Base-by-base conservation (phyloP, 2,113 vertebrate genomes). In the Myotis davidii region DNA sequence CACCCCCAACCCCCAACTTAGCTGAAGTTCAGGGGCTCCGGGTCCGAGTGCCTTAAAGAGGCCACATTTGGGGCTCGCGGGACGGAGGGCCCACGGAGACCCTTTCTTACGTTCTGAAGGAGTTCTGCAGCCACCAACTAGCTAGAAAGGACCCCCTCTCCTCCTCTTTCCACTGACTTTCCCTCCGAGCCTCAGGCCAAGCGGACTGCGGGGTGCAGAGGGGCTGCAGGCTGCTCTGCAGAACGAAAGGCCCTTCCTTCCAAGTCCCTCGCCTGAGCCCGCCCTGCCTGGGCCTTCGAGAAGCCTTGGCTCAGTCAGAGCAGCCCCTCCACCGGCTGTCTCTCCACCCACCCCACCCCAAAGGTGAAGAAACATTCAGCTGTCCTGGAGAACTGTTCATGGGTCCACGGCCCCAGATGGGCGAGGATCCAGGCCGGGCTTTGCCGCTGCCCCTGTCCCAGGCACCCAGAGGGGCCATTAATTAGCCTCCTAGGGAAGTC, bases 401-500 rank as follows among this genome's bases (percentile, higher is more conserved):
- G 85, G 88, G 52, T 92, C 84, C 78, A 29, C 29, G 37, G 56
- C 29, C 70, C 54, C 50, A 37, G 29, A 52, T 72, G 93, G 88
- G 94, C 59, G 4, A 5, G 11, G 32, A 85, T 98, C 97, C 96
- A 92, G 96, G 88, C 97, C 97, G 21, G 90, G 52, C 94, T 98
- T 97, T 97, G 69, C 69, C 0, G 5, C 50, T 61, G 37, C 83
- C 92, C 84, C 45, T 45, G 94, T 83, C 67, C 54, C 52, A 69
- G 77, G 39, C 85, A 73, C 92, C 88, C 96, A 48, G 85, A 76
- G 92, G 89, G 88, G 59, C 77, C 94, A 87, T 96, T 95, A 97
- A 97, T 97, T 97, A 96, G 77, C 90, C 92, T 84, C 88, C 65
- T 0, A 9, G 83, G 95, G 88, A 96, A 95, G 88, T 88, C 39